A percentile compares a stretch with the other conserved stretches of the same genome.
Conservation (phyloP, 2,797 vertebrate genomes). For the Dallia pectoralis region DNA sequence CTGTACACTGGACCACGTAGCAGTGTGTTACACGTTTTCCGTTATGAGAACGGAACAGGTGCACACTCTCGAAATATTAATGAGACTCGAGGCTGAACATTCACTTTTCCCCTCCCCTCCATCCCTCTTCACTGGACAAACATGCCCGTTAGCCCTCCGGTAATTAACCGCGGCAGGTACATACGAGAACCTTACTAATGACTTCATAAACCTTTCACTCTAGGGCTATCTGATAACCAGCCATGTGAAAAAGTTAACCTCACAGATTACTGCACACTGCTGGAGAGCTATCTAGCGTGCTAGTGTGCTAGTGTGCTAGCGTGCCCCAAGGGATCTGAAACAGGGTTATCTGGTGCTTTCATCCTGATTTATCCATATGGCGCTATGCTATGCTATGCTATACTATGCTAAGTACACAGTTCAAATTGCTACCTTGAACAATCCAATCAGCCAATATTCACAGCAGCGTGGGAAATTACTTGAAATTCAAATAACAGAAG, state of each 20-base stretch:
- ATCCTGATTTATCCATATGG: neutral
- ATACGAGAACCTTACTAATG: slow-evolving; percentile 67
- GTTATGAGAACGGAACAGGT: slow-evolving; percentile 6
- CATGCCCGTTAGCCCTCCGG: slow-evolving; percentile 47
- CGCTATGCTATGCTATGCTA: neutral
- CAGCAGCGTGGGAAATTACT: neutral
- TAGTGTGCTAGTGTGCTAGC: slow-evolving; percentile 39
- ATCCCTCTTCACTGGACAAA: slow-evolving; percentile 44
- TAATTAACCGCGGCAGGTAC: slow-evolving; percentile 69
- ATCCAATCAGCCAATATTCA: neutral
- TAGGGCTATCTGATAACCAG: slow-evolving; percentile 58
- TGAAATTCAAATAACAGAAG: neutral
- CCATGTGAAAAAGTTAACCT: slow-evolving; percentile 61
- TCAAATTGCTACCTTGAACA: neutral
- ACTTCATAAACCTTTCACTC: slow-evolving; percentile 68
- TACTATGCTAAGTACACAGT: too few relatives aligned
- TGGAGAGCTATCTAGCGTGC: slow-evolving; percentile 36
- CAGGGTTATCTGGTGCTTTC: slow-evolving; percentile 29
- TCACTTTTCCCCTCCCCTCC: slow-evolving; percentile 27
- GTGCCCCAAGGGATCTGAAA: slow-evolving; percentile 33
- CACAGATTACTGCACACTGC: slow-evolving; percentile 48
- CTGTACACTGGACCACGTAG: slow-evolving; percentile 14
- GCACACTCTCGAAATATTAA: slow-evolving; percentile 40
- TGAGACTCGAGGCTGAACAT: slow-evolving; percentile 35
- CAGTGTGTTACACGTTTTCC: slow-evolving; percentile 7